A percentile compares a stretch with the other conserved stretches of the same genome.
phyloP scores from a whole-genome alignment of 2,888 invertebrate species.

The Nephrotoma appendiculata region DNA sequence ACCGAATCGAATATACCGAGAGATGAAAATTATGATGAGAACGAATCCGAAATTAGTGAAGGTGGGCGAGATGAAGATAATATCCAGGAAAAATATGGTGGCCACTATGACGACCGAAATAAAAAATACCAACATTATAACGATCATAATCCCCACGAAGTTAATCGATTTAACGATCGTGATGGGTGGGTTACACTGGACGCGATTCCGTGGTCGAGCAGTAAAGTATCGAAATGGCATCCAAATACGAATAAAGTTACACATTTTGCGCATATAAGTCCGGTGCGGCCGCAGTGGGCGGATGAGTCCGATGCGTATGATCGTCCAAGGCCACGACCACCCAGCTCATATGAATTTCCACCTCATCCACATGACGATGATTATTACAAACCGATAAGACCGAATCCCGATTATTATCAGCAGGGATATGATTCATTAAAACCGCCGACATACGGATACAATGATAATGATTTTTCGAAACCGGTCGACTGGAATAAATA shows the following conservation, averaged over 20 bases:
- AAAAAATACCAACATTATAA: constrained; percentile 24
- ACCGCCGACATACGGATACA: constrained; percentile 4
- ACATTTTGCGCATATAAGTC: background rate
- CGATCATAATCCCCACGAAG: constrained; percentile 25
- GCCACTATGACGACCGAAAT: constrained; percentile 21
- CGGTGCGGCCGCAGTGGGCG: background rate
- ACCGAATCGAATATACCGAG: background rate
- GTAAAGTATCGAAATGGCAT: constrained; percentile 69
- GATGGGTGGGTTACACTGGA: constrained; percentile 67
- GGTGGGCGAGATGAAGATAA: constrained; percentile 6
- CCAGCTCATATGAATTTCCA: constrained; percentile 29
- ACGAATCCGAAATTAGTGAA: constrained; percentile 7
- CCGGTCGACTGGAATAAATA: background rate
- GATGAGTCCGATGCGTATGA: constrained; percentile 19
- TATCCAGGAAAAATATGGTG: constrained; percentile 6
- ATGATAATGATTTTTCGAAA: background rate
- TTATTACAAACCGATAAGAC: constrained; percentile 31
- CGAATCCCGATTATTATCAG: constrained; percentile 21
- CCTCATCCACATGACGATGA: constrained; percentile 22
- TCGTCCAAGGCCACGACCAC: constrained; percentile 30
- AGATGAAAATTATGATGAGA: background rate
- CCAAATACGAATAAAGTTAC: constrained; percentile 32
- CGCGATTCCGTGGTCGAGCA: constrained; percentile 64
- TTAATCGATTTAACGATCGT: constrained; percentile 40
- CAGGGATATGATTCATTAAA: constrained; percentile 32